These are phyloP conservation scores for Romanomermis culicivorax DNA, from an alignment of 2,888 invertebrate species.

Conservation along the genomic window DNA sequence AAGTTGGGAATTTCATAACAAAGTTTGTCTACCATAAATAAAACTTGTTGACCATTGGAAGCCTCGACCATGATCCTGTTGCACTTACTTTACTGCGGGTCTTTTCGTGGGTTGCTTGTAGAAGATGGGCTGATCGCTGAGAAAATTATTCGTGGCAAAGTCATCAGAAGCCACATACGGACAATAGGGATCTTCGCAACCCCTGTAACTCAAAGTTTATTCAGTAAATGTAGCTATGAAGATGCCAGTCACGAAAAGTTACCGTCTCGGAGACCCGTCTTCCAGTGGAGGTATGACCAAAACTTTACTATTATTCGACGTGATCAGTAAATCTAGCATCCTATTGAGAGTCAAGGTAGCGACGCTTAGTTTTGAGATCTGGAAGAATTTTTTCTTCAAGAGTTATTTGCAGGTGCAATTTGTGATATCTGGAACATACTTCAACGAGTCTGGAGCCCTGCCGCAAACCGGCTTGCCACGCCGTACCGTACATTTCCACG, in stretches of 20 bases:
- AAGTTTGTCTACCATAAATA: no score
- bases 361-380: conserved; percentile 64
- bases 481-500: conserved; percentile 46
- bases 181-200: conserved; percentile 12
- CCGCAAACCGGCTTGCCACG: conserved; percentile 52
- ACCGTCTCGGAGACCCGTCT: conserved; percentile 46
- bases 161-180: conserved; percentile 5
- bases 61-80: no score
- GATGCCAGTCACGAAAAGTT: conserved; percentile 11
- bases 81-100: no score
- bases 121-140: not conserved
- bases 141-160: not conserved
- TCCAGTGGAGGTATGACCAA: conserved; percentile 51
- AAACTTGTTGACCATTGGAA: no score
- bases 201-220: conserved; percentile 1
- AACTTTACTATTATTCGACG: conserved; percentile 62
- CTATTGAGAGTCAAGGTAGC: conserved; percentile 70
- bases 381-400: not conserved
- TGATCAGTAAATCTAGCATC: conserved; percentile 73
- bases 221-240: not conserved
- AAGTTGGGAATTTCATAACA: no score
- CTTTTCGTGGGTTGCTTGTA: not conserved
- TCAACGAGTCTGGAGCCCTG: conserved; percentile 75
- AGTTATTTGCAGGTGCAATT: not conserved
- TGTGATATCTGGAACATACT: conserved; percentile 20